Conservation (phyloP, 1,140 invertebrate species). For the Eriosoma lanigerum region DNA sequence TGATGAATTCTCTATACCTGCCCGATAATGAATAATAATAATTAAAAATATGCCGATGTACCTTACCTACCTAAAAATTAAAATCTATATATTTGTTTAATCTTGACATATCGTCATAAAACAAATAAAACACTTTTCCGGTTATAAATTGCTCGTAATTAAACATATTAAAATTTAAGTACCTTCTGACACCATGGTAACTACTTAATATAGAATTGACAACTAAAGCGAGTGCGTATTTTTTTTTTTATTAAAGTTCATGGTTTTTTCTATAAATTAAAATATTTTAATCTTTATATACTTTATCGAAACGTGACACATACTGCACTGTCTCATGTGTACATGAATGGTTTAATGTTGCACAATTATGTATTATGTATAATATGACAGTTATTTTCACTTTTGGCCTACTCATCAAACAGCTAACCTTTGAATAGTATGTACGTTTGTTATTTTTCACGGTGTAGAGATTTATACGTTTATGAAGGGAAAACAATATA, state of each 20-base stretch:
- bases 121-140: background rate
- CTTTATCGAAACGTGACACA: conserved; percentile 23
- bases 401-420: conserved; percentile 35
- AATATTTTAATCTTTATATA: conserved; percentile 1
- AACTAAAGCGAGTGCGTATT: background rate
- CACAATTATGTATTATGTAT: conserved; percentile 17
- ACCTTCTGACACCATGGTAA: background rate
- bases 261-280: conserved; percentile 20
- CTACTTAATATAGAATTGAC: background rate
- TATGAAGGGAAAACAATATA: background rate
- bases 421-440: conserved; percentile 29
- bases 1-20: background rate
- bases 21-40: background rate
- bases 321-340: background rate
- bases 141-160: background rate
- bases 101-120: conserved; percentile 1
- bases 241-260: background rate
- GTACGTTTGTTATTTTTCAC: background rate
- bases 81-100: conserved; percentile 4
- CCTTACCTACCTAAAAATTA: background rate
- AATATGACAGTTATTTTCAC: conserved; percentile 35
- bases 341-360: background rate
- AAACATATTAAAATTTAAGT: background rate
- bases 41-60: no score
- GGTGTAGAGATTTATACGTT: background rate